Base-by-base conservation (phyloP, 2,888 invertebrate species). In the Pycnomerus fuliginosus region DNA sequence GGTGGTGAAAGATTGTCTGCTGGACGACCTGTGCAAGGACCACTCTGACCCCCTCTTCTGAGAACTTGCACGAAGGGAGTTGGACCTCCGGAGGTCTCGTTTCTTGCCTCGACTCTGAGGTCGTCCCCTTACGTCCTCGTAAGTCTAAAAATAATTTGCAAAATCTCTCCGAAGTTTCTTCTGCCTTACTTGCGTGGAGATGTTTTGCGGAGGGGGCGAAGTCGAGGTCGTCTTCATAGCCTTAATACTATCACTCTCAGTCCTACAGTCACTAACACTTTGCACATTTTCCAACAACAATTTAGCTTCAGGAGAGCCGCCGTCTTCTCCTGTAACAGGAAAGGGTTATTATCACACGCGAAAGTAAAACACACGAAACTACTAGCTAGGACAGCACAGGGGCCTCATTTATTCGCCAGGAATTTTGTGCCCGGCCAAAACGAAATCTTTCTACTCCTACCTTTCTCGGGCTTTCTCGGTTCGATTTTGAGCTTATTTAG, bases 181-280 rank as follows among this genome's bases (percentile, higher is more conserved):
- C n/a, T 16, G 15, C 43, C 44, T 53, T 62, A 78, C 79, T 70
- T 92, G 91, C 14, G 91, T 92, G 15, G 90, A 88, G 62, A 88
- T 90, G 65, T 76, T 88, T 70, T 91, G 91, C 2, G 91, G 90
- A 17, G 90, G 88, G 27, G 91, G 90, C 17, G 90, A 90, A 17
- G 90, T 90, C 44, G 87, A 89, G 43, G 86, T 87, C 27, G 74
- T 72, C 16, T 72, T 65, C 38, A 48, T 46, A 41, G 80, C 76
- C 1, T 82, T 83, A 53, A 80, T 81, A n/a, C 77, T 80, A 49
- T 46, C 53, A 20, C 20, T 5, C 36, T 56, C 7, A 69, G 64
- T 48, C 80, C 80, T 81, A 0, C 83, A 82, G 14, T 80, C 76
- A 1, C 82, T 83, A 52, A 80, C 81, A n/a, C 77, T 80, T 2